A percentile compares a stretch with the other conserved stretches of the same genome.
Conservation (phyloP, 2,888 invertebrate species). For the Eupithecia subfuscata region DNA sequence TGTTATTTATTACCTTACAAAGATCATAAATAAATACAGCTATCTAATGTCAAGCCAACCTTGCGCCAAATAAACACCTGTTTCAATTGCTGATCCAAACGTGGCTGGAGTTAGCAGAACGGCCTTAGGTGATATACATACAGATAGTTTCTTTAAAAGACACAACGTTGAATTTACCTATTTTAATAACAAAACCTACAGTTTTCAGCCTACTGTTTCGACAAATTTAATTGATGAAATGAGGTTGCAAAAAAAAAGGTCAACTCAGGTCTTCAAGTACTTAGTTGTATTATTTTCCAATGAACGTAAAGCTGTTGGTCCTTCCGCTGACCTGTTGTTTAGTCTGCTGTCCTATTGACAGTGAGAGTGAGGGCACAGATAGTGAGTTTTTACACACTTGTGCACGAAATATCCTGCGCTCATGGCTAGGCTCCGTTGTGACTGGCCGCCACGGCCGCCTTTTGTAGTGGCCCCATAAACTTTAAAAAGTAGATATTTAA, state of each 20-base stretch:
- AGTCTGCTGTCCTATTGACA: neutral
- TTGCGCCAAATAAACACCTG: constrained; percentile 56
- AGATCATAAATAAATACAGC: constrained; percentile 21
- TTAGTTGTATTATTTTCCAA: neutral
- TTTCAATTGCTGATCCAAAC: constrained; percentile 57
- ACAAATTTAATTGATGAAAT: neutral
- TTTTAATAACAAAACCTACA: neutral
- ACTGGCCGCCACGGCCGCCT: too few species aligned
- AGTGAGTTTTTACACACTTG: neutral
- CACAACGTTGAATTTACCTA: neutral
- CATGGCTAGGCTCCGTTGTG: too few species aligned
- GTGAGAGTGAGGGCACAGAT: neutral
- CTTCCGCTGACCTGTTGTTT: neutral
- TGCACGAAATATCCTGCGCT: neutral
- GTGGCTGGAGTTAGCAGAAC: constrained; percentile 55
- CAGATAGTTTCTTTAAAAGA: constrained; percentile 8
- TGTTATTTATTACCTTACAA: constrained; percentile 12
- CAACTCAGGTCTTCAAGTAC: neutral
- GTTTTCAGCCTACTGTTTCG: neutral
- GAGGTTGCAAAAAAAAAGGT: neutral
- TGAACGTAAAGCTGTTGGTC: neutral
- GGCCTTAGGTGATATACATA: constrained; percentile 32
- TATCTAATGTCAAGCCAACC: constrained; percentile 52
- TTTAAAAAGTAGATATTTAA: neutral
- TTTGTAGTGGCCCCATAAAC: neutral